phyloP scores from a whole-genome alignment of 2,797 vertebrate species.

The Catamblyrhynchus diadema region DNA sequence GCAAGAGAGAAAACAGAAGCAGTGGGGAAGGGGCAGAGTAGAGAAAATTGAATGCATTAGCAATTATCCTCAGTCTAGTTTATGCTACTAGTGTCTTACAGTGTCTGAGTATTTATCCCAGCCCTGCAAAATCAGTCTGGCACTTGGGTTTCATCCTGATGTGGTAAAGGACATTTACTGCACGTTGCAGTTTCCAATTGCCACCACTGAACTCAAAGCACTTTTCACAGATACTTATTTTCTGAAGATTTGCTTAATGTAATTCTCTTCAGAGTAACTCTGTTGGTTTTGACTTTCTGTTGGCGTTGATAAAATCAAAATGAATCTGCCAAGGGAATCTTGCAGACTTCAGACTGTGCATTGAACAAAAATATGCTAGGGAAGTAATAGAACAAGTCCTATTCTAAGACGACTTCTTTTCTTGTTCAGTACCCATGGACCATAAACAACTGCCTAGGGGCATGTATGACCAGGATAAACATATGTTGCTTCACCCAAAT shows the following conservation, averaged over 20 bases:
- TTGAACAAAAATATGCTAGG: neutral
- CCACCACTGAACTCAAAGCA: neutral
- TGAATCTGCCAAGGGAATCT: neutral
- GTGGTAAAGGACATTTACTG: neutral
- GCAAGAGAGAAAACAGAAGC: neutral
- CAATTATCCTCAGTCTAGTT: neutral
- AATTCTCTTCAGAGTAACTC: neutral
- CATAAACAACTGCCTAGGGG: neutral
- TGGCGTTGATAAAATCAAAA: neutral
- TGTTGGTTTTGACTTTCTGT: neutral
- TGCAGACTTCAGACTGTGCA: neutral
- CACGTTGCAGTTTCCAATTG: neutral
- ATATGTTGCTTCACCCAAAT: neutral
- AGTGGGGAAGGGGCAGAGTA: neutral
- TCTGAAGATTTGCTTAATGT: neutral
- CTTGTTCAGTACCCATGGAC: neutral
- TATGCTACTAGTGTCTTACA: neutral
- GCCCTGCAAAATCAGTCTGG: neutral
- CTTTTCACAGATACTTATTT: neutral
- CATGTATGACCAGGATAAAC: neutral
- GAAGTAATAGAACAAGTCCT: neutral
- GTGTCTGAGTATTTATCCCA: neutral
- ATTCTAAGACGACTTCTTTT: neutral
- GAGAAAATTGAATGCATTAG: neutral
- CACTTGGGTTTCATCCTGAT: neutral